phyloP scores from a whole-genome alignment of 2,113 vertebrate genomes.

The Albula goreensis region DNA sequence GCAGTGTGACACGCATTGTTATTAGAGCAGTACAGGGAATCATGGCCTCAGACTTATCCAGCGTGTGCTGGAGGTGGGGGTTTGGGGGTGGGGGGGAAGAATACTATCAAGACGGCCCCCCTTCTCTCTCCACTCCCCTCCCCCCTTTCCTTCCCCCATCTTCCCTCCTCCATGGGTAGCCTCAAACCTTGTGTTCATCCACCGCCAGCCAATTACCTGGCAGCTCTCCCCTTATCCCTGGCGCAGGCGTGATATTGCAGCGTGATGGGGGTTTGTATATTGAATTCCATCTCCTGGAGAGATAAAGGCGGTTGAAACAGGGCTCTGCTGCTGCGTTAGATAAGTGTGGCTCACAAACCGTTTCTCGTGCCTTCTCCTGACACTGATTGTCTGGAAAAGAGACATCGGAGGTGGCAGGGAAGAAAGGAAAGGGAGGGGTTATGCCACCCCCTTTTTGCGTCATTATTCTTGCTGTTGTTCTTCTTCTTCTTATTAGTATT shows the following conservation, averaged over 20 bases:
- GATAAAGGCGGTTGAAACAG: slow-evolving; percentile 88
- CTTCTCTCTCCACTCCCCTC: slow-evolving; percentile 62
- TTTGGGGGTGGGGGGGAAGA: slow-evolving; percentile 34
- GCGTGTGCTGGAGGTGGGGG: slow-evolving; percentile 42
- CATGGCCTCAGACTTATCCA: slow-evolving; percentile 39
- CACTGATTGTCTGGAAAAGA: slow-evolving; percentile 75
- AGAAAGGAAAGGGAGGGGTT: slow-evolving; percentile 24
- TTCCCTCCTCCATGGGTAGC: slow-evolving; percentile 72
- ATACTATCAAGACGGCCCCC: slow-evolving; percentile 42
- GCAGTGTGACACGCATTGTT: slow-evolving; percentile 56
- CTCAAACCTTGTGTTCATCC: slow-evolving; percentile 75
- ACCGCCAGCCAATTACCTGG: slow-evolving; percentile 89
- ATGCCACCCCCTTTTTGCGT: too few relatives aligned
- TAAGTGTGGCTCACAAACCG: slow-evolving; percentile 77
- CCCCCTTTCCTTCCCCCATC: slow-evolving; percentile 54
- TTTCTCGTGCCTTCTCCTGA: slow-evolving; percentile 68
- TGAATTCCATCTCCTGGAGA: slow-evolving; percentile 89
- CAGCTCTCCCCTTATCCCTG: slow-evolving; percentile 85
- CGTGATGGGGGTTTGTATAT: slow-evolving; percentile 82
- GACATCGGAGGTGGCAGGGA: slow-evolving; percentile 66
- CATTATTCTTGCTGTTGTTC: not conserved
- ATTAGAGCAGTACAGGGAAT: slow-evolving; percentile 40
- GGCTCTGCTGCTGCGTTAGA: slow-evolving; percentile 80
- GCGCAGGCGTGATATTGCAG: slow-evolving; percentile 89
- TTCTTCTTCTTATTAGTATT: slow-evolving; percentile 58